Percentiles rank a stretch among this genome's conserved stretches.
Conservation (phyloP, 2,888 invertebrate species). For the Uloborus plumipes region DNA sequence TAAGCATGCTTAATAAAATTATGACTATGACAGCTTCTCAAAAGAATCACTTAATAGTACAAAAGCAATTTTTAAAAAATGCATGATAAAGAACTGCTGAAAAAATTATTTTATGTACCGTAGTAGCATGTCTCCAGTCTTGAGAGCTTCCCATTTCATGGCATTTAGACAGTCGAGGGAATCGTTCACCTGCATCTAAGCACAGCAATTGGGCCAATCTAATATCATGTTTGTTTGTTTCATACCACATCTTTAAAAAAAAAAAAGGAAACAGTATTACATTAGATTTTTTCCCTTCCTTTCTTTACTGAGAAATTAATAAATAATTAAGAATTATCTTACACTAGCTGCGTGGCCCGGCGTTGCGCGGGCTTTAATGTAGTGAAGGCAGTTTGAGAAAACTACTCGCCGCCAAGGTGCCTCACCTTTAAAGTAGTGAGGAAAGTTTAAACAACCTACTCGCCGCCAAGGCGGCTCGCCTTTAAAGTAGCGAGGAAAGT, state of each 20-base stretch:
- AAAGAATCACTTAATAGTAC: background rate
- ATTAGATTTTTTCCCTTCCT: too few relatives aligned
- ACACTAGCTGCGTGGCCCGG: too few relatives aligned
- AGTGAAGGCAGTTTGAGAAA: too few relatives aligned
- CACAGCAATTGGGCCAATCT: conserved; percentile 87
- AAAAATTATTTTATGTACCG: conserved; percentile 73
- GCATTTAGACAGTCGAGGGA: conserved; percentile 87
- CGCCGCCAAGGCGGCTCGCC: too few relatives aligned
- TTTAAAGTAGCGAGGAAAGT: too few relatives aligned
- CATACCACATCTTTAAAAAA: conserved; percentile 83
- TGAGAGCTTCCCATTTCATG: conserved; percentile 92
- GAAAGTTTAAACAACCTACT: too few relatives aligned
- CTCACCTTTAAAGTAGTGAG: too few relatives aligned
- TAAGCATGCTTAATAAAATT: background rate
- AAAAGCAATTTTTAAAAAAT: background rate
- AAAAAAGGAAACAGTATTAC: conserved; percentile 26
- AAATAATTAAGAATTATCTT: too few relatives aligned
- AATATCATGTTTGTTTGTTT: conserved; percentile 86
- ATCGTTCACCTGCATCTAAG: conserved; percentile 81
- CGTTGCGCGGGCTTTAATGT: too few relatives aligned
- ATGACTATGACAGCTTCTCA: background rate
- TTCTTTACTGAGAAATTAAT: too few relatives aligned
- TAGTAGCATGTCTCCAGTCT: conserved; percentile 88
- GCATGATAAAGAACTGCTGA: too few relatives aligned
- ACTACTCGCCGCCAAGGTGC: too few relatives aligned